Evolutionary conservation across 2,888 invertebrate genomes (phyloP), one percentile per base, ranked within the genome.

Genomic region (Drosophila lutescens): DNA sequence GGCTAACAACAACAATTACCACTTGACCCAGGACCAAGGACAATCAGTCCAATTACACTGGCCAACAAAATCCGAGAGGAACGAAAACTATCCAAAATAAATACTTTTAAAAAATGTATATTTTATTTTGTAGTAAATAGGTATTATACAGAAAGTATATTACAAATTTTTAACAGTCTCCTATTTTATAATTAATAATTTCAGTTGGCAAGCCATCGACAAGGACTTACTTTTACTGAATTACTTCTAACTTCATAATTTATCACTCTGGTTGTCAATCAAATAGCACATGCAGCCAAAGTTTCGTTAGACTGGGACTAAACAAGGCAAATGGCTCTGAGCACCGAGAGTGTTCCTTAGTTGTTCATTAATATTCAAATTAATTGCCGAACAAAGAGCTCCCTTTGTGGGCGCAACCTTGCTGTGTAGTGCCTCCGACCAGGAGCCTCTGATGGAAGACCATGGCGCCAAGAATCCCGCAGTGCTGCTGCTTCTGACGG

Each of bases 1-100:
- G 36, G 12, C n/a, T 36, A 71, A 41, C 61, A 34, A 47, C 41
- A 69, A 75, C 54, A 69, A 69, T 69, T 75, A 41, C 17, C 49
- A 50, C 58, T 75, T 75, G 58, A 69, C 58, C 69, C 40, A 61
- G 61, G 53, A 58, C 30, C 17, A 49, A 49, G 34, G 51, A 51
- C 38, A 58, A 50, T 41, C 40, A 51, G 30, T 54, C 3, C 46
- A 43, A 66, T 66, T 72, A 74, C 71, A 72, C 74, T 58, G 43
- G 4, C 3, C 17, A 38, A 46, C 70, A 43, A 30, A 30, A 5
- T 30, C 2, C 1, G 26, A 7, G 2, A 8, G 8, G 6, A 26
- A 26, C 26, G 5, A 26, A 26, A 26, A 26, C 5, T 5, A 26
- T 26, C 0, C 26, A 26, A 30, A 30, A 8, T 5, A 8, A 30